Conservation (phyloP, 2,113 vertebrate genomes). For the Alectura lathami region DNA sequence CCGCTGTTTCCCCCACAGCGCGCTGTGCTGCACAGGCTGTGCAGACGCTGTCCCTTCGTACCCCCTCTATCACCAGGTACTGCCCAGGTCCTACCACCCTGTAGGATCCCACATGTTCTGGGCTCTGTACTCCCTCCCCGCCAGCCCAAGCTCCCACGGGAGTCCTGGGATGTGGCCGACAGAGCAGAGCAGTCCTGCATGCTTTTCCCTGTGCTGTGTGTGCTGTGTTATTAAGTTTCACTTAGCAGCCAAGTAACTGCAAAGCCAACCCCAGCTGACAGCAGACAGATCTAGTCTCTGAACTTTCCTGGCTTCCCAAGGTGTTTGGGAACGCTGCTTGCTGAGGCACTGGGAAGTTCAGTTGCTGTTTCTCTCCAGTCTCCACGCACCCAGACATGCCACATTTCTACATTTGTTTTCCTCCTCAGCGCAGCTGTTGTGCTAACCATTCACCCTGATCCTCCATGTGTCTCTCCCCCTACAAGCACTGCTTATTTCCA, state of each 20-base stretch:
- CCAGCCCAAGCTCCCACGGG: background rate
- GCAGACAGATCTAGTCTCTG: background rate
- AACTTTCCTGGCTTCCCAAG: background rate
- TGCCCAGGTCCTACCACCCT: background rate
- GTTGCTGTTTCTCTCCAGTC: background rate
- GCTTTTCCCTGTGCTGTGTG: no score
- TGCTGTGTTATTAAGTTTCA: background rate
- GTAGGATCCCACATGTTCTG: background rate
- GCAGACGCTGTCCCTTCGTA: background rate
- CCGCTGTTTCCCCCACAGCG: background rate
- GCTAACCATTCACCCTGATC: background rate
- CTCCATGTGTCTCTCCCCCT: background rate
- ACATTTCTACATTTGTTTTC: background rate
- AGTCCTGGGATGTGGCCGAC: background rate
- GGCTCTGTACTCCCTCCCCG: background rate
- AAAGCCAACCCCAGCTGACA: background rate
- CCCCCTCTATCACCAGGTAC: background rate
- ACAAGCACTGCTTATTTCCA: background rate
- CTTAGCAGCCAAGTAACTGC: background rate
- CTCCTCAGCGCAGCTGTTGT: background rate
- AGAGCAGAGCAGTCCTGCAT: background rate
- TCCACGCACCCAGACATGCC: background rate
- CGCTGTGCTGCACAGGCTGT: no score
- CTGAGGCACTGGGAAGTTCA: background rate
- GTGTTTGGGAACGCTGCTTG: background rate